A percentile compares a stretch with the other conserved stretches of the same genome.
phyloP scores from a whole-genome alignment of 2,113 vertebrate genomes.

The Apistogramma diplotaenia region DNA sequence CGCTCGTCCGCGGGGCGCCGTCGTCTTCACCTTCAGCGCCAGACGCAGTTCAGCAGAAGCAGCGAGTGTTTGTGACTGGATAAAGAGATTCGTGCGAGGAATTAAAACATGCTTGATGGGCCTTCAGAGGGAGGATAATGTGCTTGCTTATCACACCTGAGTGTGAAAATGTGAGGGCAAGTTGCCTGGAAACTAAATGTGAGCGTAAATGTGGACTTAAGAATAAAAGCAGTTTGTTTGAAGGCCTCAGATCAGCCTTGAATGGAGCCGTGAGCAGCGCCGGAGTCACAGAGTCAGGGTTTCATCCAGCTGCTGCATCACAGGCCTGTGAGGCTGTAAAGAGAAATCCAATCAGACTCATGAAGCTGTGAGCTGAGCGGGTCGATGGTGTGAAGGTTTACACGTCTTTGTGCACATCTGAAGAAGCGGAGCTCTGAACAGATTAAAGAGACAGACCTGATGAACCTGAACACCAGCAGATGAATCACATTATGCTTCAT shows the following conservation, averaged over 20 bases:
- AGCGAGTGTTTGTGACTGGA: background rate
- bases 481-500: background rate
- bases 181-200: constrained; percentile 49
- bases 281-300: background rate
- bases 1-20: background rate
- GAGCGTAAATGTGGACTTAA: constrained; percentile 8
- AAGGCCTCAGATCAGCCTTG: constrained; percentile 14
- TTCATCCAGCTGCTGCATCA: background rate
- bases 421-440: background rate
- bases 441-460: background rate
- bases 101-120: constrained; percentile 21
- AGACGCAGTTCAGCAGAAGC: background rate
- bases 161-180: constrained; percentile 22
- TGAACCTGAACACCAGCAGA: background rate
- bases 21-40: background rate
- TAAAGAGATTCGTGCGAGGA: constrained; percentile 2
- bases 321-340: no score
- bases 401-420: background rate
- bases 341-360: background rate
- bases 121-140: constrained; percentile 16
- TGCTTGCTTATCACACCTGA: constrained; percentile 21
- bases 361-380: background rate
- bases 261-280: background rate
- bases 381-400: background rate
- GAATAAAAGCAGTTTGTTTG: constrained; percentile 20